Base-by-base conservation (phyloP, 1,140 invertebrate species). In the fruit fly (Drosophila melanogaster) region DNA sequence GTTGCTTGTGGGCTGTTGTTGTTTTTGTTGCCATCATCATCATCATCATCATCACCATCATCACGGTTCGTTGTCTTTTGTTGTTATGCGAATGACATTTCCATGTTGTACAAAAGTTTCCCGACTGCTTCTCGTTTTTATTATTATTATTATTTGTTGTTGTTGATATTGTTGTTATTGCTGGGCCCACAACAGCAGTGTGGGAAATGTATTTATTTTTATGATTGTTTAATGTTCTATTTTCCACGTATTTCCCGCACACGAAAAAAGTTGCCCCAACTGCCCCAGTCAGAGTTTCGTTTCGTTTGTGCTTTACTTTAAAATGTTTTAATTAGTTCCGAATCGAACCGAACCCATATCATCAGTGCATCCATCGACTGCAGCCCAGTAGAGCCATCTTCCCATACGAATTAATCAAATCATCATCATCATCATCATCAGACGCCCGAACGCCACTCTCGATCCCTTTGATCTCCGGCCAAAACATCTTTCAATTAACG, bases 1-100 rank as follows among this genome's bases (percentile, higher is more conserved):
- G 59, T 65, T 65, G 46, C 33, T 40, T 72, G 54, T 62, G 44
- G 24, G 35, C 53, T 69, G 50, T 44, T 47, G 51, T 40, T 43
- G 55, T 49, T 54, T 22, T 62, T 15, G 30, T 62, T 46, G 46
- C 2, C 19, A 19, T 19, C 19, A 19, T n/a, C 38, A 40, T 46
- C 55, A 53, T 72, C 47, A 46, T 69, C 65, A 46, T 54, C 43
- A 51, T 57, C 38, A 17, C 56, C 15, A 12, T 70, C 69, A 73
- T 73, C 53, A 61, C 54, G 55, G 40, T 46, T 61, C 61, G 40
- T 46, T 47, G 66, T 44, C 65, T 74, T 72, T 49, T 67, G 66
- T 60, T 86, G 84, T 87, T 89, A 89, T 89, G 76, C 84, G 83
- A 87, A 87, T 87, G 83, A 87, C 83, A 87, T 87, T 87, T 87